Conservation (phyloP, 2,888 invertebrate species). For the Pammene aurita region DNA sequence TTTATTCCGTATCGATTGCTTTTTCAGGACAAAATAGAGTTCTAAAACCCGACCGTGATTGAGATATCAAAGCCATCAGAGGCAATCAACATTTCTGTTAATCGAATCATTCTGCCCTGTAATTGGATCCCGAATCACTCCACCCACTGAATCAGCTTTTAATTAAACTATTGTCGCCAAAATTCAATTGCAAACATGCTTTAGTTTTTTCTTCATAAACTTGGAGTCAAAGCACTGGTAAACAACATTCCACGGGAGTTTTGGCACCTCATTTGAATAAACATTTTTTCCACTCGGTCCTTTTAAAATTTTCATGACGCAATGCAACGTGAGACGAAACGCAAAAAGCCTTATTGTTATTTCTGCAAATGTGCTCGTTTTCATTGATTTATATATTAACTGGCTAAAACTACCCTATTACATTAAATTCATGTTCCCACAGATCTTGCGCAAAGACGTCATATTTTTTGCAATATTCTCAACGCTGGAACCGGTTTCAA, state of each 20-base stretch:
- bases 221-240: slow-evolving; percentile 44
- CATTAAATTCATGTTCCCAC: slow-evolving; percentile 12
- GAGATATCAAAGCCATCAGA: slow-evolving; percentile 32
- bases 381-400: slow-evolving; percentile 24
- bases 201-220: slow-evolving; percentile 40
- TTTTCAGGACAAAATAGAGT: slow-evolving; percentile 11
- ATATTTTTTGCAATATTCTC: slow-evolving; percentile 9
- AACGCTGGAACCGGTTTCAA: slow-evolving; percentile 25
- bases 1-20: not conserved
- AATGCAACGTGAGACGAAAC: slow-evolving; percentile 59
- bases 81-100: slow-evolving; percentile 43
- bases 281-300: slow-evolving; percentile 55
- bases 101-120: slow-evolving; percentile 33
- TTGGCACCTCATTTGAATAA: slow-evolving; percentile 65
- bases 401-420: not conserved
- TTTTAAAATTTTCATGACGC: slow-evolving; percentile 59
- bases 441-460: slow-evolving; percentile 18
- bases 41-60: slow-evolving; percentile 43
- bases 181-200: slow-evolving; percentile 23
- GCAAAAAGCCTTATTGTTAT: slow-evolving; percentile 43
- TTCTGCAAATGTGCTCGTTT: slow-evolving; percentile 31
- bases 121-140: slow-evolving; percentile 35
- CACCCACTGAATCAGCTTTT: slow-evolving; percentile 42
- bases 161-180: slow-evolving; percentile 44
- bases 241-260: slow-evolving; percentile 70